Evolutionary conservation across 2,888 invertebrate genomes (phyloP).

Genomic region (Pteria penguin): DNA sequence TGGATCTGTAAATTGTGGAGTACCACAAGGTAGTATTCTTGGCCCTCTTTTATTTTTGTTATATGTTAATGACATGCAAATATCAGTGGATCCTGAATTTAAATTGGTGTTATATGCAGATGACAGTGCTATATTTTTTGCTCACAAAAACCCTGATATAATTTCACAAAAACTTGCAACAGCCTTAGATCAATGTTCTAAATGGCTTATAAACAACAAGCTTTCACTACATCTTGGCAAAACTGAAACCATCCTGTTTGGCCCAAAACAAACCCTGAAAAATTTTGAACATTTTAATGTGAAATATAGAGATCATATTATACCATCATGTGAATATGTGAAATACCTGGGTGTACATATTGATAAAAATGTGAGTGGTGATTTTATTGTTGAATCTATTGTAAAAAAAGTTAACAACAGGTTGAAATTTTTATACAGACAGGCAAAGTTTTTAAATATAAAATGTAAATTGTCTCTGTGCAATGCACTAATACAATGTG

Average conservation of each 20-base stretch:
- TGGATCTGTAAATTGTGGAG: background rate
- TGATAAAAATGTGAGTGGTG: background rate
- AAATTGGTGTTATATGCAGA: constrained; percentile 16
- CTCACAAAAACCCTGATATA: background rate
- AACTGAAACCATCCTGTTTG: constrained; percentile 6
- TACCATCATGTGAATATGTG: background rate
- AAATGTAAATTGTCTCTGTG: background rate
- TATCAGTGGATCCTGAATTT: background rate
- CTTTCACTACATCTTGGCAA: constrained; percentile 1
- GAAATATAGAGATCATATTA: too few species aligned
- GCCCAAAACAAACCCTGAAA: too few species aligned
- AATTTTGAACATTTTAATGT: too few species aligned
- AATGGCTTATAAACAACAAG: background rate
- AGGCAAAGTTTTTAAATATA: background rate
- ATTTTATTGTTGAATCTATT: constrained; percentile 5
- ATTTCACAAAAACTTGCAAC: background rate
- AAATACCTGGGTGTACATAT: constrained; percentile 1
- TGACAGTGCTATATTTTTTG: constrained; percentile 14
- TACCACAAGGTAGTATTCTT: constrained; percentile 17
- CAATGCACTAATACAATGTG: constrained; percentile 5
- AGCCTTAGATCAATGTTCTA: background rate
- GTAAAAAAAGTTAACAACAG: background rate
- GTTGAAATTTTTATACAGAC: background rate
- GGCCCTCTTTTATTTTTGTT: constrained; percentile 6
- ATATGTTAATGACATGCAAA: background rate